Base-by-base conservation (phyloP, 2,888 invertebrate species). In the Plagodis dolabraria region DNA sequence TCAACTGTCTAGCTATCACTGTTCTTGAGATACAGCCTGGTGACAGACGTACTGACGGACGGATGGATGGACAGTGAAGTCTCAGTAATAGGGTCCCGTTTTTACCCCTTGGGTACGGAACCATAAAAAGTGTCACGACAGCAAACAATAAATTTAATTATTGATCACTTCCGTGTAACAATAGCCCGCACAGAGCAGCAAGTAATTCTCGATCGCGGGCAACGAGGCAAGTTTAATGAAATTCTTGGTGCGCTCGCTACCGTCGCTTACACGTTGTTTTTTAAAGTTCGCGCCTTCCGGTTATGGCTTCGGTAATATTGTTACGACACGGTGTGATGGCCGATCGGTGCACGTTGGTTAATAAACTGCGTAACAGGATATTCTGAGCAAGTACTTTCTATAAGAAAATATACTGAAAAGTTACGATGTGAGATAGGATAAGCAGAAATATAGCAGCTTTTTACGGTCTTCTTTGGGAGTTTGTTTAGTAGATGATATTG, bases 171-270 rank as follows among this genome's bases (percentile, higher is more conserved):
- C 76, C 71, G 79, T 81, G 80, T 81, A 65, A 79, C 10, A 34
- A 56, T 59, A 48, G 53, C 56, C 65, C 65, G 53, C 55, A 43
- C 67, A 66, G 65, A 47, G 65, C 66, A 74, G 71, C 75, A 75
- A 74, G 81, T 83, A 82, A 82, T 80, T 82, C 80, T 77, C 78
- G 69, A 77, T 75, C 74, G 76, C 72, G 75, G 73, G 75, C 83
- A 80, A 84, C 85, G 86, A 85, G 84, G 76, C 79, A 85, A 85
- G 72, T 86, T 86, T 85, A 86, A 86, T 86, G 86, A 86, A 86
- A 86, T 86, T 86, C 84, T 82, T 78, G 76, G 72, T 63, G 65
- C 74, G 75, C 70, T 68, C 75, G 70, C 70, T 72, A 70, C 65
- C 72, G 69, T 68, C 69, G 63, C 74, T 75, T 69, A 64, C 68